Percentiles rank a stretch among this genome's conserved stretches.
phyloP scores from a whole-genome alignment of 2,113 vertebrate species.

The Dissostichus mawsoni region DNA sequence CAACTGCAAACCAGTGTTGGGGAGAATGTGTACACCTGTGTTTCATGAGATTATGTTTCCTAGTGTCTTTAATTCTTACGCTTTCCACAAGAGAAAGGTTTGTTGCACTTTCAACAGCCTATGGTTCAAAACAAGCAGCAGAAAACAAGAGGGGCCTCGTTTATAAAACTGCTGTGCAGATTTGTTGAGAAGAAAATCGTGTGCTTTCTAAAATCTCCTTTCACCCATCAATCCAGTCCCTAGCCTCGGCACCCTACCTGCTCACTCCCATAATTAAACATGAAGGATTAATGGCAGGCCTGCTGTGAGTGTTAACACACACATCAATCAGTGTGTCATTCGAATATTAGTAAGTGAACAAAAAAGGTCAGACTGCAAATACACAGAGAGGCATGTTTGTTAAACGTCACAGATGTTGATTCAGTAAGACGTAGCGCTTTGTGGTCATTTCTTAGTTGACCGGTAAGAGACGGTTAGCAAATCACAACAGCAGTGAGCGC shows the following conservation, averaged over 20 bases:
- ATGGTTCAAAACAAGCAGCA: constrained; percentile 68
- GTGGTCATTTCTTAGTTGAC: neutral
- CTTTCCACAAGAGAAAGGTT: constrained; percentile 54
- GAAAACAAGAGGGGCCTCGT: constrained; percentile 59
- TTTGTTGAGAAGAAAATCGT: neutral
- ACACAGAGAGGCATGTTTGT: neutral
- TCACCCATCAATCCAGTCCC: neutral
- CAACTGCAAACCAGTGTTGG: constrained; percentile 54
- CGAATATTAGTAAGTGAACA: neutral
- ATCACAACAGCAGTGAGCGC: neutral
- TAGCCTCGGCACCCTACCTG: neutral
- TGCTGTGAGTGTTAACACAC: constrained; percentile 14
- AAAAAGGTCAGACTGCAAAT: neutral
- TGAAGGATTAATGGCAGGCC: constrained; percentile 12
- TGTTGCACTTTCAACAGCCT: constrained; percentile 51
- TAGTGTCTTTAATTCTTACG: constrained; percentile 65
- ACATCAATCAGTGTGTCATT: constrained; percentile 4
- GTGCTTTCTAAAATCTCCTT: neutral
- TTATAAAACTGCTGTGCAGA: constrained; percentile 25
- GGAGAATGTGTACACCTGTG: constrained; percentile 60
- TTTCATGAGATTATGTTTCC: constrained; percentile 59
- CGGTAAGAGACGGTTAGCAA: neutral
- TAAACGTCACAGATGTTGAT: neutral
- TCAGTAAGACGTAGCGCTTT: neutral
- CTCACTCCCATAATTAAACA: constrained; percentile 15